Base-by-base conservation (phyloP, 2,888 invertebrate species). In the Leuctra nigra region DNA sequence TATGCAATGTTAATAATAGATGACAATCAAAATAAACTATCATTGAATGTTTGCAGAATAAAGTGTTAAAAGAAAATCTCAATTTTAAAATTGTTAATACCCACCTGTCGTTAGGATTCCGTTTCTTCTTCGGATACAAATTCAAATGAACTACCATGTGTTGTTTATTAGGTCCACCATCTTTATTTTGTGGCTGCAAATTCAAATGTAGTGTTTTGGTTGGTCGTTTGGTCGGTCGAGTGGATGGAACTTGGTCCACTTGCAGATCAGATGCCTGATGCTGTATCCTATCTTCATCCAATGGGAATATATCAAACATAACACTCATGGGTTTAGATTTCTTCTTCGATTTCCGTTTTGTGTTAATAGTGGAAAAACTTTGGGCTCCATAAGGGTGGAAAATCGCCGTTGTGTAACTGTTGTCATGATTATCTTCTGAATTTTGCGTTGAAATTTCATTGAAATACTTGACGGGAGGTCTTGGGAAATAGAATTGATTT, bases 61-160 rank as follows among this genome's bases (percentile, higher is more conserved):
- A n/a, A n/a, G n/a, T n/a, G n/a, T n/a, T n/a, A n/a, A n/a, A n/a
- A n/a, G n/a, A n/a, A n/a, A n/a, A n/a, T n/a, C n/a, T n/a, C n/a
- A n/a, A n/a, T n/a, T n/a, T n/a, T n/a, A n/a, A n/a, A n/a, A n/a
- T n/a, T n/a, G n/a, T n/a, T 7, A 13, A 3, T 4, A 48, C 50
- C 18, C 18, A 50, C 50, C 50, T 50, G 22, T 33, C 33, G 14
- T 25, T n/a, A 2, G n/a, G 52, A 3, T 18, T 20, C 23, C 47
- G 44, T 16, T 76, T 78, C 57, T 72, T 75, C 54, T 78, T 74
- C 1, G 79, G 80, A 65, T 79, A 83, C 7, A 84, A 70, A 69
- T 84, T 83, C n/a, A 84, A 69, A 59, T 83, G 82, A 4, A 84
- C 75, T 63, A 83, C 73, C 73, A 83, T 79, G 65, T 82, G 81